Evolutionary conservation across 2,113 vertebrate species (phyloP), one percentile per base, ranked within the genome.

Genomic region (Vulpes vulpes): DNA sequence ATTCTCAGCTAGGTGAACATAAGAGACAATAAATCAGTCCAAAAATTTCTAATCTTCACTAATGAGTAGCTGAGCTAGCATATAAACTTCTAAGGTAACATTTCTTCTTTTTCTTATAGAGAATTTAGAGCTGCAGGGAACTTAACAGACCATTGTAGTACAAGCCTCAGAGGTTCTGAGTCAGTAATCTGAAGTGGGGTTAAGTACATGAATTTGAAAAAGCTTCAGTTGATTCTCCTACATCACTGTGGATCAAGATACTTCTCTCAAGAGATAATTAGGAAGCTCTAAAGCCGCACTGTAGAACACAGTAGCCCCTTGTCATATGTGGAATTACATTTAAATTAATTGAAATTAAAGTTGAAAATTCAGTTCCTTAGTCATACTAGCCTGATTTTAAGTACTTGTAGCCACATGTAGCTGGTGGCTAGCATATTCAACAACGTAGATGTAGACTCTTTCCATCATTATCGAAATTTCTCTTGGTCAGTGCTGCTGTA

Each of bases 31-130:
- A 69, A 84, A 89, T 89, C 53, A 60, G 27, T 53, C 10, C 3
- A 38, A 49, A 59, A 65, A 51, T 14, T 22, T 67, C 38, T 43
- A 81, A 62, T 91, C 71, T 89, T 32, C 27, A 17, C 71, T 94
- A 55, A 94, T 84, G 83, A 90, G 20, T n/a, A 97, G 49, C 87
- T 90, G 53, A 92, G 53, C 9, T 35, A 92, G 87, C 49, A 22
- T 60, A 49, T 86, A 32, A 57, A 82, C 11, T 38, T 92, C 32
- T 27, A 82, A 49, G 65, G 76, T 49, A 55, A 62, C 19, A 69
- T 53, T 22, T 76, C 43, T 59, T 71, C 25, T 80, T 25, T 43
- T 88, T 49, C 73, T 76, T 35, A 9, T 4, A 57, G 59, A 91
- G 11, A 74, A 83, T 23, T 79, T 62, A n/a, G 38, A 81, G 19